A percentile compares a stretch with the other conserved stretches of the same genome.
Evolutionary conservation across 2,888 invertebrate genomes (phyloP).

Genomic region (Pinctada fucata): DNA sequence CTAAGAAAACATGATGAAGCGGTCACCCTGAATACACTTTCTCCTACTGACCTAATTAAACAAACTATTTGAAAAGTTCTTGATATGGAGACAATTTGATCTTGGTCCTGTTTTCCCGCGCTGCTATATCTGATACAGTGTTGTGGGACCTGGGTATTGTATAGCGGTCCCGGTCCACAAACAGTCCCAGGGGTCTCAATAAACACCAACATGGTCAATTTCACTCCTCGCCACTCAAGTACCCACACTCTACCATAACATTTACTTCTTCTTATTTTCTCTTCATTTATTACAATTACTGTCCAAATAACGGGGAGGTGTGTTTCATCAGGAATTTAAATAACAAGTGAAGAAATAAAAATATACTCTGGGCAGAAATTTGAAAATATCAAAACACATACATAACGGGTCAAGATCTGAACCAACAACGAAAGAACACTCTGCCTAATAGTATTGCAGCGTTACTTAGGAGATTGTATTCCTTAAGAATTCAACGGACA

Average conservation of each 20-base stretch:
- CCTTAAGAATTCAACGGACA: too few species aligned
- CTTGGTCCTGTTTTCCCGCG: too few species aligned
- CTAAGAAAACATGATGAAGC: too few species aligned
- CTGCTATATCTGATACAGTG: too few species aligned
- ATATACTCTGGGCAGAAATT: background rate
- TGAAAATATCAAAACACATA: background rate
- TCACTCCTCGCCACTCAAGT: conserved; percentile 1
- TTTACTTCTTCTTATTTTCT: conserved; percentile 4
- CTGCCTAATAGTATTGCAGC: too few species aligned
- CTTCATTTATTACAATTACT: background rate
- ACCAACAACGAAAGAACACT: background rate
- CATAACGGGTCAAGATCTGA: background rate
- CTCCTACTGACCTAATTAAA: too few species aligned
- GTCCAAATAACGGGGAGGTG: background rate
- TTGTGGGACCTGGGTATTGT: background rate
- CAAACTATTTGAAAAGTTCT: too few species aligned
- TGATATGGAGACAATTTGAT: too few species aligned
- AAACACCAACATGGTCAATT: conserved; percentile 6
- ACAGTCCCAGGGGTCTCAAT: conserved; percentile 7
- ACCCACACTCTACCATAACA: background rate
- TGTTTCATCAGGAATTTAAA: background rate
- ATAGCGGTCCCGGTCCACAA: background rate
- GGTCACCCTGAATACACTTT: too few species aligned
- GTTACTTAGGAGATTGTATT: too few species aligned
- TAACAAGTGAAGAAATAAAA: background rate